These are phyloP conservation scores for Gavialis gangeticus DNA, from an alignment of 2,113 vertebrate genomes.

Conservation along the genomic window DNA sequence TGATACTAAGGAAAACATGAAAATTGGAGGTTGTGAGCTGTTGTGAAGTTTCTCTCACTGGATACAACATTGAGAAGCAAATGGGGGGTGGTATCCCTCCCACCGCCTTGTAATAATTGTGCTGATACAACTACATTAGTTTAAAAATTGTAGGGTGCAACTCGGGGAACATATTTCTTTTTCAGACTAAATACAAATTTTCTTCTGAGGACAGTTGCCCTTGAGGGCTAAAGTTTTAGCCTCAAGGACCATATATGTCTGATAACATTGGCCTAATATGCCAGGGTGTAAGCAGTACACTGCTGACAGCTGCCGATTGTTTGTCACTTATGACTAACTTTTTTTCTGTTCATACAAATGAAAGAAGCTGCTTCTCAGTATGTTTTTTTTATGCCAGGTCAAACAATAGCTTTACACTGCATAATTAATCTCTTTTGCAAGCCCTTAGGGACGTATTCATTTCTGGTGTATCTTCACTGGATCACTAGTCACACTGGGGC, in stretches of 20 bases:
- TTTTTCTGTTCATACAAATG: fast-evolving
- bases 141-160: neutral
- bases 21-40: neutral
- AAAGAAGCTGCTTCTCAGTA: neutral
- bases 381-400: neutral
- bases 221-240: neutral
- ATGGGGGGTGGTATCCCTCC: too few species aligned
- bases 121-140: neutral
- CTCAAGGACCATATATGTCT: neutral
- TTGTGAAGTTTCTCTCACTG: too few species aligned
- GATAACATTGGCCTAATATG: neutral
- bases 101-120: neutral
- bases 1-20: too few species aligned
- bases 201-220: neutral
- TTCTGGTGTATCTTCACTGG: neutral
- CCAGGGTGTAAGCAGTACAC: fast-evolving
- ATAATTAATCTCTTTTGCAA: neutral
- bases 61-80: too few species aligned
- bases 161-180: neutral
- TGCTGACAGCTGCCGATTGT: neutral
- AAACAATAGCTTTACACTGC: neutral
- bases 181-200: neutral
- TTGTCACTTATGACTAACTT: neutral
- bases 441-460: neutral
- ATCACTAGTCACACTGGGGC: neutral